Evolutionary conservation across 2,797 vertebrate species (phyloP), one percentile per base, ranked within the genome.

Genomic region (Tapera naevia): DNA sequence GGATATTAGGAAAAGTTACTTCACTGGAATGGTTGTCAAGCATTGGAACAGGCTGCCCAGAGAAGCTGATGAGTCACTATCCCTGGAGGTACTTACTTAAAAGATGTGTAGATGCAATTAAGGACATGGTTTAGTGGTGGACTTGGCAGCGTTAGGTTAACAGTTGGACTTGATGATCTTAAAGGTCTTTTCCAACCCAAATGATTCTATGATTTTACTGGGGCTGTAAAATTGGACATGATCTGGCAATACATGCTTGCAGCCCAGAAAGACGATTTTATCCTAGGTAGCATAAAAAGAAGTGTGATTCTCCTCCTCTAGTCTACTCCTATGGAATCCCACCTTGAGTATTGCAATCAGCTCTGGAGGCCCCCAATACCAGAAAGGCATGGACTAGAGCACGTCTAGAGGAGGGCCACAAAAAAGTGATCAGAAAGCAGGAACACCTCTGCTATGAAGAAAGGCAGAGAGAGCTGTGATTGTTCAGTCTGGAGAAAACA

Each of bases 211-310:
- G 39, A 39, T 39, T 39, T 39, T 39, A 39, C 11, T 16, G n/a
- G 37, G n/a, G 17, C 15, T 60, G 22, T 13, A 75, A 75, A 66
- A 51, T 32, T 51, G 35, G 32, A 43, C 11, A 32, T 22, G 27
- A 60, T 35, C 18, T 1, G 5, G 46, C 14, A 45, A 75, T 18
- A n/a, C 53, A 27, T 0, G 2, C 45, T 45, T 21, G n/a, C n/a
- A n/a, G n/a, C 45, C 54, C 45, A 45, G 21, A 67, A 60, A 35
- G 17, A 14, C 30, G 51, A 22, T 9, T 4, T 0, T 41, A 58
- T n/a, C 17, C 35, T 66, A 21, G 17, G 61, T 7, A 35, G 45
- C 17, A 75, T 51, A 13, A 51, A 58, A 66, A 43, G 45, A 51
- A 67, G 35, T 13, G 12, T 28, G 46, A 45, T 76, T 53, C 39